Evolutionary conservation across 35 echinoderm and acorn worm genomes (phyloP), one percentile per base, ranked within the genome.

Genomic region (Strongylocentrotus purpuratus): DNA sequence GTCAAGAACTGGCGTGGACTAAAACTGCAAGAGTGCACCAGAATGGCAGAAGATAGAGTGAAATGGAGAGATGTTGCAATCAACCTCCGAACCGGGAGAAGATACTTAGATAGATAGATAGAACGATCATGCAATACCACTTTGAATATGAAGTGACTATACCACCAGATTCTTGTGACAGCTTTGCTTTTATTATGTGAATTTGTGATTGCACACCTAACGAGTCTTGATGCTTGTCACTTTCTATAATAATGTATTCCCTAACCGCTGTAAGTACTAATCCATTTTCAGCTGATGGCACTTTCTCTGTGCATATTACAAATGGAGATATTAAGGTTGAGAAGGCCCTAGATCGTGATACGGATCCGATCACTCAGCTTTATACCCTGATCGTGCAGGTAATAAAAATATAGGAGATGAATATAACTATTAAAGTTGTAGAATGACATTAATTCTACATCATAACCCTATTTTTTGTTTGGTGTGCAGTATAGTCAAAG

Each of bases 301-400:
- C 87, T 17, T 89, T 89, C 33, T 33, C 32, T 17, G 20, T 89
- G 8, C 0, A 41, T 85, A 2, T 1, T 1, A 0, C 33, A 14
- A 89, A 89, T 89, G 87, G 87, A 89, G 0, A 89, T 18, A 89
- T 89, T 45, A 4, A 0, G 87, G 87, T 89, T 11, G 0, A 17
- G 45, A 89, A 89, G 87, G 45, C 5, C 5, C 87, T 89, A 0
- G 87, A 89, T 46, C 87, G 32, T 41, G 87, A 89, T 5, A 46
- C 32, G n/a, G 87, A 89, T 13, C 87, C 87, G 2, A 89, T 45
- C 32, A 46, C 87, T 45, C 33, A 33, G 25, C 32, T 89, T 46
- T 89, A 89, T 46, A 89, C 87, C 33, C 31, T 89, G 17, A 89
- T 25, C 17, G 87, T 89, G 18, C 33, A 89, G 87, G 87, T 89